Conservation (phyloP, 2,113 vertebrate species). For the Motacilla alba region DNA sequence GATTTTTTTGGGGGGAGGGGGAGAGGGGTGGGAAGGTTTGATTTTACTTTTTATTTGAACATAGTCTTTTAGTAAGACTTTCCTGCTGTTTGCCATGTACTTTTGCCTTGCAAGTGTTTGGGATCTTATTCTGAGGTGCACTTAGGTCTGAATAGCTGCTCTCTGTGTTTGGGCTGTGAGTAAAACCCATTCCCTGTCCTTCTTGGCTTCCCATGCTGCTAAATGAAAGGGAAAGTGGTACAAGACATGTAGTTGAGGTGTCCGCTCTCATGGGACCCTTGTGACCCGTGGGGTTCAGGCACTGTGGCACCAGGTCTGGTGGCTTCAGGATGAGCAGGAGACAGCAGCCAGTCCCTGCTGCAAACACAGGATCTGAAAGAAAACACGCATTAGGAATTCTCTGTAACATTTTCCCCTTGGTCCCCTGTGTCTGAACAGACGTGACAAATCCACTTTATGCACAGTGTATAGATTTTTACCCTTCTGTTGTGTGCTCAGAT, state of each 20-base stretch:
- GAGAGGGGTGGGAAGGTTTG: not conserved
- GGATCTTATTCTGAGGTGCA: not conserved
- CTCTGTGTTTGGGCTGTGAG: not conserved
- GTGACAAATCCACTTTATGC: not conserved
- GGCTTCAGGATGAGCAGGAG: not conserved
- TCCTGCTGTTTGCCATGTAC: not conserved
- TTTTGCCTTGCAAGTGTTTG: not conserved
- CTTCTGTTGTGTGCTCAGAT: not conserved
- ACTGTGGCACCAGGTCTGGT: rapidly evolving
- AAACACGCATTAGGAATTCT: not conserved
- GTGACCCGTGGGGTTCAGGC: rapidly evolving
- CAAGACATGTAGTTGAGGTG: not conserved
- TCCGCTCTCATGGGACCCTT: not conserved
- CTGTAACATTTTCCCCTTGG: not conserved
- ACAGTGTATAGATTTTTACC: not conserved
- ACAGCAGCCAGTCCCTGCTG: not conserved
- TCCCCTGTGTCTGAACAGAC: not conserved
- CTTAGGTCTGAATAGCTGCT: not conserved
- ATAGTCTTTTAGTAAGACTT: not conserved
- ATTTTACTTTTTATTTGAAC: not conserved
- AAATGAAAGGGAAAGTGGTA: not conserved
- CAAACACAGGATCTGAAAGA: rapidly evolving
- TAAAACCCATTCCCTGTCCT: not conserved
- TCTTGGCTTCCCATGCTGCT: not conserved
- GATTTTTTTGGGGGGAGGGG: not conserved